A percentile compares a stretch with the other conserved stretches of the same genome.
These are phyloP conservation scores for Noctua fimbriata DNA, from an alignment of 2,888 invertebrate genomes.

Conservation along the genomic window DNA sequence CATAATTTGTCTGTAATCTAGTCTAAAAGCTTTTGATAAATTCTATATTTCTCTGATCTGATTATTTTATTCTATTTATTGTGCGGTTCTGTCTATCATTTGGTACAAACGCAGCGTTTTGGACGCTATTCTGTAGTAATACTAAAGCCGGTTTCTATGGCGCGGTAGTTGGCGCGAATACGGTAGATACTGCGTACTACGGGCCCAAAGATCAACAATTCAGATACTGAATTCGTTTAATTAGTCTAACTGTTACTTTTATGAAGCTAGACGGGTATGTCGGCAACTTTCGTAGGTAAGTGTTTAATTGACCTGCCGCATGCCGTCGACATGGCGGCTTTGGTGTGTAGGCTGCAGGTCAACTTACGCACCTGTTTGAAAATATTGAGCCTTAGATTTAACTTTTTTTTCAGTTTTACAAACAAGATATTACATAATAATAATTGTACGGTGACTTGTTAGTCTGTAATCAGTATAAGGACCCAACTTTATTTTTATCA, in stretches of 20 bases:
- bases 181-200: constrained; percentile 63
- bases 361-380: background rate
- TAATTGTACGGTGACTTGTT: background rate
- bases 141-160: constrained; percentile 56
- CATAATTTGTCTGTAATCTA: background rate
- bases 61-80: background rate
- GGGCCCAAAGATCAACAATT: constrained; percentile 38
- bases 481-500: background rate
- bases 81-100: background rate
- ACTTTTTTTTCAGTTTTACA: background rate
- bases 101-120: constrained; percentile 56
- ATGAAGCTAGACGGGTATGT: background rate
- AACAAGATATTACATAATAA: background rate
- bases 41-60: background rate
- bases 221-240: background rate
- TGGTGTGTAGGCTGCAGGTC: background rate
- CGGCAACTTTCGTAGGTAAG: background rate
- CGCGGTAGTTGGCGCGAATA: constrained; percentile 71
- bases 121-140: constrained; percentile 27
- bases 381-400: background rate
- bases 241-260: constrained; percentile 2
- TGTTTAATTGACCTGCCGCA: background rate
- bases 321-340: background rate
- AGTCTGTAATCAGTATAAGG: no score
- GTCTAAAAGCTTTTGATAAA: background rate